Base-by-base conservation (phyloP, 1,140 invertebrate genomes). In the Hypothenemus hampei region DNA sequence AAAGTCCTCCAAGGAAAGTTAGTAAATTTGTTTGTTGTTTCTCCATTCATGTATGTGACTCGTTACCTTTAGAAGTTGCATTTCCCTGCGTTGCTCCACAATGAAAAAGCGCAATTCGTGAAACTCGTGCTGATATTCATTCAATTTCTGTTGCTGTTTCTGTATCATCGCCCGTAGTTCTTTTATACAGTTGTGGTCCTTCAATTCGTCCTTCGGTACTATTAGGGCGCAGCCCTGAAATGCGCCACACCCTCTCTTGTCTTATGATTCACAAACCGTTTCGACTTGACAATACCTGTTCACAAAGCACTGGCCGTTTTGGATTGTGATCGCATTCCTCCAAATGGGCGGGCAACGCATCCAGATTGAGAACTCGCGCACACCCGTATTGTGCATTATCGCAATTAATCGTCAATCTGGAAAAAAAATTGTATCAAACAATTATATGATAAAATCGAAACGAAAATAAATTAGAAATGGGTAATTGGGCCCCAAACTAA, bases 311-410 rank as follows among this genome's bases (percentile, higher is more conserved):
- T 13, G 92, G 93, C 69, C 91, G 81, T 71, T 96, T 96, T 3
- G 94, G 94, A 74, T 97, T 97, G 66, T 85, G 88, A 72, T 92
- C 88, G 77, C 94, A 97, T 73, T 96, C 92, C 67, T 87, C 84
- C 57, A 95, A 72, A 75, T 97, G 94, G 19, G 83, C 75, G 5
- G 79, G 75, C 40, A 96, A 73, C 23, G 82, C 81, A 69, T 97
- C 93, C 48, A 97, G 74, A 74, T 96, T 96, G 11, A 97, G 75
- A 19, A 93, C 76, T 37, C 81, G 75, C 58, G 80, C 82, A 72
- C 94, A 97, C 20, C 94, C 94, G 75, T 92, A 84, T 29, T 80
- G 76, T 37, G 84, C 81, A 75, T 97, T 95, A 76, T 96, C 91
- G 78, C 93, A 97, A 64, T 79, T 82, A 57, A 96, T 93, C 63